Evolutionary conservation across 2,888 invertebrate species (phyloP).

Genomic region (Chloroclysta siterata): DNA sequence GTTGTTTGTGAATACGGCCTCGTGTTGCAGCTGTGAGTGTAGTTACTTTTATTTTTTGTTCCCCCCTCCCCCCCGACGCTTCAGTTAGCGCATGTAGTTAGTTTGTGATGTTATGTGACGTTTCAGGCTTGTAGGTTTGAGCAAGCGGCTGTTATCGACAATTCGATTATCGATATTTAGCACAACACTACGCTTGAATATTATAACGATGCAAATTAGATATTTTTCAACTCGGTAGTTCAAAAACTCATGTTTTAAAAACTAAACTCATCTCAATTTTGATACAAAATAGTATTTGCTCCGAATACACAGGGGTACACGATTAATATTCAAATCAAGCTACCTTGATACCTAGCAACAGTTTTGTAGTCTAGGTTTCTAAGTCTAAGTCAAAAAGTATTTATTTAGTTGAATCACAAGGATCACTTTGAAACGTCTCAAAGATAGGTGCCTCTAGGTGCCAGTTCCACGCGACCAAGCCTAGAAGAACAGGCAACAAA

Average conservation of each 20-base stretch:
- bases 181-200: slow-evolving; percentile 22
- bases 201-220: neutral
- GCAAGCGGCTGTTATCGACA: slow-evolving; percentile 22
- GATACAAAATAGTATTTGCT: too few species aligned
- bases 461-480: too few species aligned
- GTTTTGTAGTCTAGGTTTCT: too few species aligned
- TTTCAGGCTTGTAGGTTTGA: slow-evolving; percentile 45
- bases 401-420: too few species aligned
- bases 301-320: too few species aligned
- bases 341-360: too few species aligned
- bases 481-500: too few species aligned
- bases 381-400: too few species aligned
- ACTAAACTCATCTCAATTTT: neutral
- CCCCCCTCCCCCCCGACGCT: slow-evolving; percentile 50
- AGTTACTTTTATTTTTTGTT: slow-evolving; percentile 68
- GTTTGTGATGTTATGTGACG: slow-evolving; percentile 46
- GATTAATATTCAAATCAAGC: too few species aligned
- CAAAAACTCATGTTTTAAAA: too few species aligned
- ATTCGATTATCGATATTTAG: slow-evolving; percentile 18
- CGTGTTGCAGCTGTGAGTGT: slow-evolving; percentile 49
- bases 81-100: slow-evolving; percentile 68
- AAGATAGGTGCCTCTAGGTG: too few species aligned
- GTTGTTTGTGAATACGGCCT: slow-evolving; percentile 16
- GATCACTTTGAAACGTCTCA: too few species aligned
- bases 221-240: neutral